Conservation (phyloP, 1,140 invertebrate genomes). For the Pissodes strobi region DNA sequence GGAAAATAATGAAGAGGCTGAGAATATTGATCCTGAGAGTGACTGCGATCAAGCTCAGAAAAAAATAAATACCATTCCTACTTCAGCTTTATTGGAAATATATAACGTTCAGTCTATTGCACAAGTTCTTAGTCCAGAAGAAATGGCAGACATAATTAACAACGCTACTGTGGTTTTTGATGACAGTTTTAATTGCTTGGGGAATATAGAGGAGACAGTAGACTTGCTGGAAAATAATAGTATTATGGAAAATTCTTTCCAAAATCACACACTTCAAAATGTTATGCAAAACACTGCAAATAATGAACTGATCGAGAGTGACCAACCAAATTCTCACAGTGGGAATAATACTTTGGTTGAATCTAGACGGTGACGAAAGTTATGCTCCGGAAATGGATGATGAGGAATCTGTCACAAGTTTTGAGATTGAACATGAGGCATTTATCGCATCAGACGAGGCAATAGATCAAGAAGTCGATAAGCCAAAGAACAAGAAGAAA, state of each 20-base stretch:
- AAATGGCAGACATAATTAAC: too few relatives aligned
- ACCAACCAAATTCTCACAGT: not conserved
- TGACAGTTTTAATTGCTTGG: constrained; percentile 7
- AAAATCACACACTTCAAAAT: not conserved
- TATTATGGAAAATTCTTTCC: not conserved
- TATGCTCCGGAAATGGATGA: not conserved
- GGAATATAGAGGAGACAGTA: constrained; percentile 9
- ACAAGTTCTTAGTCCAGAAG: too few relatives aligned
- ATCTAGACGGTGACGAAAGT: not conserved
- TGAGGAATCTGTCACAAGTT: not conserved
- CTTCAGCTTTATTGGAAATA: too few relatives aligned
- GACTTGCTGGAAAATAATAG: not conserved
- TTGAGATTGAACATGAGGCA: not conserved
- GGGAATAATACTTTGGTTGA: constrained; percentile 2
- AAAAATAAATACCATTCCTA: too few relatives aligned
- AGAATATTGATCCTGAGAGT: too few relatives aligned
- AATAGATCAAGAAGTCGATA: not conserved
- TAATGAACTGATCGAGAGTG: constrained; percentile 4
- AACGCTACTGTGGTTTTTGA: too few relatives aligned
- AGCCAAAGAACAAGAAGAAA: not conserved
- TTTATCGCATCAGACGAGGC: not conserved
- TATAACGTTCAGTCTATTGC: too few relatives aligned
- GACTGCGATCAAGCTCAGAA: too few relatives aligned
- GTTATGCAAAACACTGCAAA: constrained; percentile 1
- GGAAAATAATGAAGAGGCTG: too few relatives aligned